Conservation (phyloP, 2,888 invertebrate species). For the Drosophila robusta region DNA sequence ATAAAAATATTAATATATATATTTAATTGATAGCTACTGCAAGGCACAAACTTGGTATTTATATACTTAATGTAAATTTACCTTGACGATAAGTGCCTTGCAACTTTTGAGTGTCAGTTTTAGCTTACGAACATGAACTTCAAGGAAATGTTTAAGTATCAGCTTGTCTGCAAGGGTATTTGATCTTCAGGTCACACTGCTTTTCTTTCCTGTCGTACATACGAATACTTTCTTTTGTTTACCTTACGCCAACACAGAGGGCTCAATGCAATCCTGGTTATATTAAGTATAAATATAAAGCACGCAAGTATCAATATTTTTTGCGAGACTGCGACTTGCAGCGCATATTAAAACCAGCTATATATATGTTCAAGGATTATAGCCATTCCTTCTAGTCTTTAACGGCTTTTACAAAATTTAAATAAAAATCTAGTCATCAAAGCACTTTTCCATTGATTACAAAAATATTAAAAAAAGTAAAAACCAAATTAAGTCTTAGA, state of each 20-base stretch:
- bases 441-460: background rate
- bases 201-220: background rate
- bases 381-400: background rate
- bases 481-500: background rate
- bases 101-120: background rate
- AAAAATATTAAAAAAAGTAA: background rate
- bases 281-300: slow-evolving; percentile 4
- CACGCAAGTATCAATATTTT: slow-evolving; percentile 5
- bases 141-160: background rate
- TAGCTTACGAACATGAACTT: background rate
- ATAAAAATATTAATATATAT: too few relatives aligned
- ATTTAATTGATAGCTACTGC: too few relatives aligned
- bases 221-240: background rate
- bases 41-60: too few relatives aligned
- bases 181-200: background rate
- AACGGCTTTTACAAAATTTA: background rate
- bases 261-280: background rate
- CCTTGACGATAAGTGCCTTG: background rate
- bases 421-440: background rate
- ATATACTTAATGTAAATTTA: background rate
- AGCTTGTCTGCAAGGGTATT: background rate
- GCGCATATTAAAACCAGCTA: slow-evolving; percentile 2
- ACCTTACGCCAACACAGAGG: slow-evolving; percentile 8
- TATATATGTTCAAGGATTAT: background rate
- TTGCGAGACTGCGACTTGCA: background rate